Evolutionary conservation across 2,113 vertebrate species (phyloP).

Genomic region (Pan troglodytes): NHGRI_mPanTro3-v2.1_pri NC_072417.2:74357501-74358000

Average conservation of each 20-base stretch:
- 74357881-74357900: not conserved
- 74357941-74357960: not conserved
- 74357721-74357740: not conserved
- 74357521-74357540: too few species aligned
- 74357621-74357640: too few species aligned
- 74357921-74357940: not conserved
- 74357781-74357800: not conserved
- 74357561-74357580: too few species aligned
- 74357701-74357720: not conserved
- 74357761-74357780: too few species aligned
- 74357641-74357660: too few species aligned
- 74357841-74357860: not conserved
- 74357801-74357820: not conserved
- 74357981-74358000: not conserved
- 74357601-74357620: too few species aligned
- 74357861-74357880: slow-evolving; percentile 33
- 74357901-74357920: not conserved
- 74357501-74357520: too few species aligned
- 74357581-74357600: too few species aligned
- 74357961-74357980: not conserved
- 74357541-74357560: too few species aligned
- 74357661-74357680: not conserved
- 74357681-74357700: not conserved
- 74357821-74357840: not conserved
- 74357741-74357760: slow-evolving; percentile 31